These are phyloP conservation scores for Lepidurus apus DNA, from an alignment of 1,140 invertebrate genomes.

Conservation along the genomic window DNA sequence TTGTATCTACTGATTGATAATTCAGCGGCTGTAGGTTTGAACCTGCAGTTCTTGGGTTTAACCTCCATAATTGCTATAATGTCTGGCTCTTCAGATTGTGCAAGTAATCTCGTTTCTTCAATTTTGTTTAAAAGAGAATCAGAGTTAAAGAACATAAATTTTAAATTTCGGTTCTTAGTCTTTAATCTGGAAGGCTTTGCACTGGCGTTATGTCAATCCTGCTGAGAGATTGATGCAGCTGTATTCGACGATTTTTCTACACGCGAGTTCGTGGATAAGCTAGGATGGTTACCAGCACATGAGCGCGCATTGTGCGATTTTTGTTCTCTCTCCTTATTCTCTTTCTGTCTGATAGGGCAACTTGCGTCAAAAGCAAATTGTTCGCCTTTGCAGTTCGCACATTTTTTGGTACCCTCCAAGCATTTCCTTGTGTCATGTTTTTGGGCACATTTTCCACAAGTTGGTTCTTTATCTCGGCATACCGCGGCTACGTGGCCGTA, in stretches of 20 bases:
- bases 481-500: constrained; percentile 23
- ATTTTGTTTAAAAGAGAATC: constrained; percentile 30
- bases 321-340: background rate
- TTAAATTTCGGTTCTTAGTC: constrained; percentile 16
- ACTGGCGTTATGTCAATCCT: background rate
- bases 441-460: constrained; percentile 25
- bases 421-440: constrained; percentile 12
- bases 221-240: background rate
- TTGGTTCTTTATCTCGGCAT: constrained; percentile 3
- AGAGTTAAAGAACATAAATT: constrained; percentile 27
- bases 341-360: background rate
- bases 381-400: background rate
- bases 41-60: constrained; percentile 27
- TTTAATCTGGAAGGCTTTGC: constrained; percentile 25
- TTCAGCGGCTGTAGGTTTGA: constrained; percentile 25
- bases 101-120: constrained; percentile 24
- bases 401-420: background rate
- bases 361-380: background rate
- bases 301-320: background rate
- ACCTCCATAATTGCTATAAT: constrained; percentile 29
- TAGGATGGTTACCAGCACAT: background rate
- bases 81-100: constrained; percentile 25
- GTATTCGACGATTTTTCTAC: background rate
- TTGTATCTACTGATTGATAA: constrained; percentile 15
- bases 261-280: background rate